Conservation (phyloP, 2,113 vertebrate species). For the Pluvialis apricaria region DNA sequence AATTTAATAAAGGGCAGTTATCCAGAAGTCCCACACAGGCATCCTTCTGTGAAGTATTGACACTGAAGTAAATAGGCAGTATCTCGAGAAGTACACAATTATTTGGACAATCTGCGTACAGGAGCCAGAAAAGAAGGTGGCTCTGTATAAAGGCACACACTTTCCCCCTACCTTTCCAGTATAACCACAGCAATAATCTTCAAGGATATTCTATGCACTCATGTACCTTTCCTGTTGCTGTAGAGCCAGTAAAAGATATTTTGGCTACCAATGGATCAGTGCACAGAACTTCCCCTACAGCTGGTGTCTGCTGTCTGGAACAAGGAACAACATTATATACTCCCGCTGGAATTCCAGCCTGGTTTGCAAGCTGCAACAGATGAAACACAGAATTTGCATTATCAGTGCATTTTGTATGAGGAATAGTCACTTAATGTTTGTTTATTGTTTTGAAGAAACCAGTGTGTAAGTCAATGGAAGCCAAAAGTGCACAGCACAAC, state of each 20-base stretch:
- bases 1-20: neutral
- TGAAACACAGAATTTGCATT: neutral
- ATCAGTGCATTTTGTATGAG: neutral
- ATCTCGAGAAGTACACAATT: neutral
- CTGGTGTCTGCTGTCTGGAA: constrained; percentile 79
- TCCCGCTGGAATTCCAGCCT: constrained; percentile 89
- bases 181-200: neutral
- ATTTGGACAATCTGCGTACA: neutral
- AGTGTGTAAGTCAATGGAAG: neutral
- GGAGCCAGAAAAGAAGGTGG: neutral
- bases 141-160: neutral
- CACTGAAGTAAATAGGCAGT: neutral
- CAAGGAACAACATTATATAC: constrained; percentile 94
- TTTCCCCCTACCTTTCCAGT: neutral
- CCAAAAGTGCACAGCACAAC: neutral
- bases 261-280: constrained; percentile 89
- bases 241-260: constrained; percentile 97
- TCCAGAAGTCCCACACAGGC: neutral
- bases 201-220: neutral
- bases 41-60: neutral
- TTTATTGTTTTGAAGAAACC: neutral
- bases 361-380: constrained; percentile 81
- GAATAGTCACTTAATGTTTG: neutral
- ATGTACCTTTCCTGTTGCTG: constrained; percentile 90
- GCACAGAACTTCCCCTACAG: constrained; percentile 87